Percentiles rank a stretch among this genome's conserved stretches.
Conservation (phyloP, 2,113 vertebrate genomes). For the Naja naja region DNA sequence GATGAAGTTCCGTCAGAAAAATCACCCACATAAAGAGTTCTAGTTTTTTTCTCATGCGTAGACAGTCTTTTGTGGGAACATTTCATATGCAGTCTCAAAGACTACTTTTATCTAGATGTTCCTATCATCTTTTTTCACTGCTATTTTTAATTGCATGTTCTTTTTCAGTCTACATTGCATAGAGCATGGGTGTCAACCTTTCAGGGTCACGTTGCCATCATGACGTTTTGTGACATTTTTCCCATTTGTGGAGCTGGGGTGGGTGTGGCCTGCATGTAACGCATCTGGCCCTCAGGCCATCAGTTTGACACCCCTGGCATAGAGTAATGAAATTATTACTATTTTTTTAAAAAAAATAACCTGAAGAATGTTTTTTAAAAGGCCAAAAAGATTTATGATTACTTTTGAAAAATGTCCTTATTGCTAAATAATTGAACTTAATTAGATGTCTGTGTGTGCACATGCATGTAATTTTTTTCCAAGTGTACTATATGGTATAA, state of each 20-base stretch:
- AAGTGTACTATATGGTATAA: too few relatives aligned
- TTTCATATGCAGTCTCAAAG: neutral
- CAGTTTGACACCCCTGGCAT: too few relatives aligned
- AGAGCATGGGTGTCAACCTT: too few relatives aligned
- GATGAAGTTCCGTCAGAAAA: neutral
- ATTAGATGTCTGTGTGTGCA: neutral
- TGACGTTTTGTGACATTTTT: too few relatives aligned
- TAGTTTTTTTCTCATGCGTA: too few relatives aligned
- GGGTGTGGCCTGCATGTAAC: too few relatives aligned
- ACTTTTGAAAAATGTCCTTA: neutral
- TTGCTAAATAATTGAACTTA: neutral
- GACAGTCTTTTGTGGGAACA: neutral
- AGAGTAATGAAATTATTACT: neutral
- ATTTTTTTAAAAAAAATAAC: neutral
- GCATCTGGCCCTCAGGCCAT: too few relatives aligned
- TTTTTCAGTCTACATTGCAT: neutral
- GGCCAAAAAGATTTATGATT: neutral
- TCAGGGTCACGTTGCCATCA: too few relatives aligned
- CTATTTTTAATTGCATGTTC: neutral
- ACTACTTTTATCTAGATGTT: neutral
- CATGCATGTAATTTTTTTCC: neutral
- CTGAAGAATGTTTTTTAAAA: neutral
- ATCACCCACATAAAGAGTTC: neutral
- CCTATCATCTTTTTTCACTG: neutral
- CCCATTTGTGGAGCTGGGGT: too few relatives aligned